Percentiles rank a stretch among this genome's conserved stretches.
phyloP scores from a whole-genome alignment of 2,888 invertebrate species.

The Chymomyza procnemis region DNA sequence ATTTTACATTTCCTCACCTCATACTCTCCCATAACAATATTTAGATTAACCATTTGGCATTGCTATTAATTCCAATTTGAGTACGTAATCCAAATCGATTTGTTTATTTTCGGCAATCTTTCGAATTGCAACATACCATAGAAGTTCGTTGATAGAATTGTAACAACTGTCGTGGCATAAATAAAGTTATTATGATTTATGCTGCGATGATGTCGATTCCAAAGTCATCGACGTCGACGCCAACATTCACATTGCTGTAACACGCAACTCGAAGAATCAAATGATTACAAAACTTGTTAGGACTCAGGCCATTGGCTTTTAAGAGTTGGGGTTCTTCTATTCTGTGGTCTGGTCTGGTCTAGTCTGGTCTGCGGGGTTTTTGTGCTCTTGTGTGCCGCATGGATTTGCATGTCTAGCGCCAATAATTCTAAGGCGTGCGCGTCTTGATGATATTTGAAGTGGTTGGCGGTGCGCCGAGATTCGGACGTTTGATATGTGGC shows the following conservation, averaged over 20 bases:
- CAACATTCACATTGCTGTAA: not conserved
- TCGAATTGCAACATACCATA: constrained; percentile 17
- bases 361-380: not conserved
- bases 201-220: constrained; percentile 50
- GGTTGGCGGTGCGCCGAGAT: constrained; percentile 58
- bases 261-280: not conserved
- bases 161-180: constrained; percentile 71
- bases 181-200: constrained; percentile 71
- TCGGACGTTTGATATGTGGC: constrained; percentile 67
- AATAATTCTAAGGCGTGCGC: constrained; percentile 73
- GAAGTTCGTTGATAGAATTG: constrained; percentile 68
- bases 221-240: not conserved
- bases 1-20: not conserved
- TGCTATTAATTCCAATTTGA: constrained; percentile 56
- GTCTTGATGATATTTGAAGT: constrained; percentile 62
- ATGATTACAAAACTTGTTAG: constrained; percentile 44
- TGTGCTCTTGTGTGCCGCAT: constrained; percentile 36
- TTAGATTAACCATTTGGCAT: constrained; percentile 52
- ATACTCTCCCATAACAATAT: constrained; percentile 48
- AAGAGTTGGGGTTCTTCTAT: not conserved
- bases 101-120: constrained; percentile 46
- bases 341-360: not conserved
- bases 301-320: constrained; percentile 19
- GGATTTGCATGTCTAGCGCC: constrained; percentile 73
- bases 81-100: constrained; percentile 41